Conservation (phyloP, 2,797 vertebrate species). For the Phrynocephalus vlangalii region DNA sequence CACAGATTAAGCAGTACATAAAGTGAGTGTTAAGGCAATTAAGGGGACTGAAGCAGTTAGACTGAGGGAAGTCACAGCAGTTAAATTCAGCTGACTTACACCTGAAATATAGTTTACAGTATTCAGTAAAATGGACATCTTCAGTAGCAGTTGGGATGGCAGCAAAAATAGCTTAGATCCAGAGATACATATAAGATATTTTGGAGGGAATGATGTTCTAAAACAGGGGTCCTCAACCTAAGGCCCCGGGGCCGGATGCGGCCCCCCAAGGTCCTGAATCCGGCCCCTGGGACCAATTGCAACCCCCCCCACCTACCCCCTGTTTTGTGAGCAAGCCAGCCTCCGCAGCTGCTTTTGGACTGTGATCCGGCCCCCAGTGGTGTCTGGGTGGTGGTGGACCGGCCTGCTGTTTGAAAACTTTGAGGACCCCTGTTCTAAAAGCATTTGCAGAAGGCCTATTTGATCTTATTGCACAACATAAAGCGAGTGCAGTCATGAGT, state of each 20-base stretch:
- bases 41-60: not conserved
- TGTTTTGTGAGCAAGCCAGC: no score
- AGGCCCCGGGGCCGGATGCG: no score
- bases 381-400: no score
- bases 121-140: not conserved
- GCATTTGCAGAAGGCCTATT: not conserved
- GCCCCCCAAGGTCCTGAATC: no score
- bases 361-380: no score
- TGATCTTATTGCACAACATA: not conserved
- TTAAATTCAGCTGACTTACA: not conserved
- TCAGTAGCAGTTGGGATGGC: not conserved
- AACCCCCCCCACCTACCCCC: no score
- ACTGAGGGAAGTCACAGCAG: not conserved
- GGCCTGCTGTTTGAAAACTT: no score
- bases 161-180: not conserved
- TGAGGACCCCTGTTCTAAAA: not conserved
- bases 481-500: not conserved
- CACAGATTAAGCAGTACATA: not conserved
- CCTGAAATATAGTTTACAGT: not conserved
- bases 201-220: not conserved
- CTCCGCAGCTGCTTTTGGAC: no score
- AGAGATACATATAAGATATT: not conserved
- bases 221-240: no score
- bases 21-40: not conserved
- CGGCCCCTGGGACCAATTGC: no score